Evolutionary conservation across 2,113 vertebrate species (phyloP).

Genomic region (Dermatemys mawii): DNA sequence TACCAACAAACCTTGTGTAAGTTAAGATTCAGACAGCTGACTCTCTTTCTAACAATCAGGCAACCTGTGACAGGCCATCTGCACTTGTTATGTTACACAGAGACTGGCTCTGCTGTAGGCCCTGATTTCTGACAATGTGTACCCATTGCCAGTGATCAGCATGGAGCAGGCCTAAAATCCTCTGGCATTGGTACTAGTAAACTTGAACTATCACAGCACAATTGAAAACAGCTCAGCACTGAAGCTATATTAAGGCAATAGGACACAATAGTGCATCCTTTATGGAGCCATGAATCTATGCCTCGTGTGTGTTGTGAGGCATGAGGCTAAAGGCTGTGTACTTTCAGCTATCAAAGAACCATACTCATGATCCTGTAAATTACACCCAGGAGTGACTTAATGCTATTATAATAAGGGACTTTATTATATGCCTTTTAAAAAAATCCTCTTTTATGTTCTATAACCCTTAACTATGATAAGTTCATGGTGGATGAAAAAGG

Average conservation of each 20-base stretch:
- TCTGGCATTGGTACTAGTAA: background rate
- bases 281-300: background rate
- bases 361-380: constrained; percentile 46
- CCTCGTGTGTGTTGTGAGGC: constrained; percentile 10
- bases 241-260: background rate
- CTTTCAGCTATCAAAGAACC: constrained; percentile 29
- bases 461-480: background rate
- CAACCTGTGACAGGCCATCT: background rate
- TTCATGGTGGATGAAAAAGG: background rate
- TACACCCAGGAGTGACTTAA: constrained; percentile 43
- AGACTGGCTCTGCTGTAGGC: background rate
- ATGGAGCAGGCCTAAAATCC: background rate
- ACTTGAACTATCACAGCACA: background rate
- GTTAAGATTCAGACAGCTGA: background rate
- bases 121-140: background rate
- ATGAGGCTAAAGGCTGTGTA: constrained; percentile 44
- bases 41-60: background rate
- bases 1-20: background rate
- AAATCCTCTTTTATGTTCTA: background rate
- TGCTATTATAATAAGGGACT: constrained; percentile 51
- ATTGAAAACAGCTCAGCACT: background rate
- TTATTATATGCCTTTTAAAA: constrained; percentile 30
- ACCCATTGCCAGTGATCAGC: background rate
- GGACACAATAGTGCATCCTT: background rate
- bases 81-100: background rate